Evolutionary conservation across 92 coral and sea anemone species (phyloP).

Genomic region (Virgularia gustaviana): DNA sequence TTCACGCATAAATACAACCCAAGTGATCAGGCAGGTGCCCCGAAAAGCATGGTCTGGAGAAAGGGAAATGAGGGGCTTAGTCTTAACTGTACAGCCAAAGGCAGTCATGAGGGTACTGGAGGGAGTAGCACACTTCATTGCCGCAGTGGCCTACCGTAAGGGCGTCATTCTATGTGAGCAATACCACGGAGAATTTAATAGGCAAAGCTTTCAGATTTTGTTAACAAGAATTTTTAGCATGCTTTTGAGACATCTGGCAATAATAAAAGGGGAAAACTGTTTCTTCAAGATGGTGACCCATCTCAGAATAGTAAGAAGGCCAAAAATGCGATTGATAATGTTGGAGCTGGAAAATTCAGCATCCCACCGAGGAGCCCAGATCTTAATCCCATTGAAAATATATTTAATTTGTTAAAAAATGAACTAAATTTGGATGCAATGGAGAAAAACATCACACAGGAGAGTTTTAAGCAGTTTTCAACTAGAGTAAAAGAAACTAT

Average conservation of each 20-base stretch:
- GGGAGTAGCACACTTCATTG: neutral
- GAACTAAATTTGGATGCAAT: too few relatives aligned
- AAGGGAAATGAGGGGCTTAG: neutral
- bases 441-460: too few relatives aligned
- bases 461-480: too few relatives aligned
- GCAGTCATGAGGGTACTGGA: neutral
- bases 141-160: too few relatives aligned
- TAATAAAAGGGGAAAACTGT: neutral
- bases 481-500: too few relatives aligned
- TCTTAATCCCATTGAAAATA: too few relatives aligned
- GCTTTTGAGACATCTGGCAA: neutral
- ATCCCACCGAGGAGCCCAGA: neutral
- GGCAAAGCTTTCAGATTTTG: constrained; percentile 1
- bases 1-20: too few relatives aligned
- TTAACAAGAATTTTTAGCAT: neutral
- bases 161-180: too few relatives aligned
- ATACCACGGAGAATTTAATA: neutral
- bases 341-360: neutral
- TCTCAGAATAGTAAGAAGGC: neutral
- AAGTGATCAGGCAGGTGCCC: neutral
- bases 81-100: neutral
- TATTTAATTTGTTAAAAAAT: too few relatives aligned
- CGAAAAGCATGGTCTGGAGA: neutral
- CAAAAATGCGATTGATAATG: neutral
- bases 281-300: neutral